phyloP scores from a whole-genome alignment of 35 echinoderm and acorn worm species.

The Ptychodera flava region DNA sequence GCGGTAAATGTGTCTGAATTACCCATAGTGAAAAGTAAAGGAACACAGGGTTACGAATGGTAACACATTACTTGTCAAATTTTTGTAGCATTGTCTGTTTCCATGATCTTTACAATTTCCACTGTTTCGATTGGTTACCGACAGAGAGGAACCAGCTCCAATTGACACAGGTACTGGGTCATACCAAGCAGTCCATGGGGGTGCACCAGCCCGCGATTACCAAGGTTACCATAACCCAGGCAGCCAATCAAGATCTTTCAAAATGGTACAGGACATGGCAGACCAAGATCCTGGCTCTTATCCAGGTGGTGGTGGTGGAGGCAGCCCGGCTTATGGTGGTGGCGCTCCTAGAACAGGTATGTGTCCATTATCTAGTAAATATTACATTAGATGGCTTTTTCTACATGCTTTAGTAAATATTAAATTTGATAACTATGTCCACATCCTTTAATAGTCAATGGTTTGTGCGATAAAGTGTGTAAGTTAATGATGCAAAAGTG shows the following conservation, averaged over 20 bases:
- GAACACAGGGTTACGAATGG: too few relatives aligned
- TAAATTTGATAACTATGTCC: too few relatives aligned
- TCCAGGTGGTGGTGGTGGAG: background rate
- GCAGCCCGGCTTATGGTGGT: background rate
- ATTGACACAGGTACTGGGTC: background rate
- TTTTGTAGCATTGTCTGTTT: too few relatives aligned
- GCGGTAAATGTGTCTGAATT: too few relatives aligned
- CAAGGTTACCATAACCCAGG: conserved; percentile 43
- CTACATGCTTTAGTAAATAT: too few relatives aligned
- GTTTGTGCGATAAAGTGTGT: too few relatives aligned
- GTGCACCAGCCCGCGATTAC: background rate
- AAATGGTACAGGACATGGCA: conserved; percentile 68
- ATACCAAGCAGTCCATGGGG: background rate
- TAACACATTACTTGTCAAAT: too few relatives aligned
- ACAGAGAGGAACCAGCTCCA: background rate
- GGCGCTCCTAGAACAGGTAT: background rate
- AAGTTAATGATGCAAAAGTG: too few relatives aligned
- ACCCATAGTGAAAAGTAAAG: too few relatives aligned
- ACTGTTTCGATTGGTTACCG: background rate
- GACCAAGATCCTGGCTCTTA: conserved; percentile 22
- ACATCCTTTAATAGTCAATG: too few relatives aligned
- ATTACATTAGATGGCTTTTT: too few relatives aligned
- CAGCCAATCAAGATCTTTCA: conserved; percentile 86
- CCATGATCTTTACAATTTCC: background rate
- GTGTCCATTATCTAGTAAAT: too few relatives aligned